These are phyloP conservation scores for Drosophila neocordata DNA, from an alignment of 1,140 invertebrate species.

Conservation along the genomic window DNA sequence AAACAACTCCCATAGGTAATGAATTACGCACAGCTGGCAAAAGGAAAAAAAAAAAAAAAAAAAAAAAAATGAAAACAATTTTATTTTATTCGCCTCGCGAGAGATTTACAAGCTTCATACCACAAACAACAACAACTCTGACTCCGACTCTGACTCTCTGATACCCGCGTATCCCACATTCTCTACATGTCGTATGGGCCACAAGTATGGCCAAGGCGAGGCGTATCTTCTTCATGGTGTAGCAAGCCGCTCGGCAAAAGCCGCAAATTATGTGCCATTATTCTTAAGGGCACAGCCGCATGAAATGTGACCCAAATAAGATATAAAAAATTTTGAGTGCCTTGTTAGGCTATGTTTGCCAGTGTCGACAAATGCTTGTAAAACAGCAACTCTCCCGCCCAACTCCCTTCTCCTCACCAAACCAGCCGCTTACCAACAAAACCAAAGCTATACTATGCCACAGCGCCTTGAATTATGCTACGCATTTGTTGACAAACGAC, in stretches of 20 bases:
- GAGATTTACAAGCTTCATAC: conserved; percentile 53
- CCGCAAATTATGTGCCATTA: conserved; percentile 80
- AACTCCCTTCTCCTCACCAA: too few species aligned
- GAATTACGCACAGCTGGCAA: conserved; percentile 63
- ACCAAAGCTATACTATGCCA: conserved; percentile 4
- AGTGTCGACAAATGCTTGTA: conserved; percentile 48
- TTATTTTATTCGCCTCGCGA: conserved; percentile 78
- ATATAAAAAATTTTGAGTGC: conserved; percentile 75
- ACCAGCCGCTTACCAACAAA: background rate
- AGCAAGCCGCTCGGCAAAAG: conserved; percentile 46
- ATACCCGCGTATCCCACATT: conserved; percentile 13
- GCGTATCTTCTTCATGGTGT: conserved; percentile 15
- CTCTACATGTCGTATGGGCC: conserved; percentile 15
- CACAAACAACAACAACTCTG: conserved; percentile 3
- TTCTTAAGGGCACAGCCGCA: conserved; percentile 74
- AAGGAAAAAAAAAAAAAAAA: conserved; percentile 63
- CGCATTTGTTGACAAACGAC: conserved; percentile 78
- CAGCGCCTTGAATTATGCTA: conserved; percentile 64
- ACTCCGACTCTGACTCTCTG: conserved; percentile 3
- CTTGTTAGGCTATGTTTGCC: conserved; percentile 62
- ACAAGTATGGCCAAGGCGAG: background rate
- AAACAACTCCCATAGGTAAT: conserved; percentile 72
- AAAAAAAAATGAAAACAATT: conserved; percentile 72
- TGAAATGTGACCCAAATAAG: conserved; percentile 80
- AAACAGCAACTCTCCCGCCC: conserved; percentile 39